A percentile compares a stretch with the other conserved stretches of the same genome.
These are phyloP conservation scores for Trachemys scripta DNA, from an alignment of 2,113 vertebrate genomes.

Conservation along the genomic window DNA sequence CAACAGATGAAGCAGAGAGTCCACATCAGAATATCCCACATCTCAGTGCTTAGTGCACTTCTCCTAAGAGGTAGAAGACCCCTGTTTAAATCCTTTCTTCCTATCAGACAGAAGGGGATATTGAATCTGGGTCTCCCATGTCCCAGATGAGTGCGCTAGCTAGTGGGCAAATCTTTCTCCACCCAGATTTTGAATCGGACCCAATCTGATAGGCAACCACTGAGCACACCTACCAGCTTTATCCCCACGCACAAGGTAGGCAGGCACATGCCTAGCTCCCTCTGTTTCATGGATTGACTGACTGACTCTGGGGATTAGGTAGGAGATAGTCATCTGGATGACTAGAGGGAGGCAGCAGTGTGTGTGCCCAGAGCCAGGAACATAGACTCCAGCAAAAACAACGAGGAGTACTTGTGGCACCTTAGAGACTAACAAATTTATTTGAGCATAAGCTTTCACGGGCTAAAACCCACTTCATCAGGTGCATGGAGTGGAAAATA, in stretches of 20 bases:
- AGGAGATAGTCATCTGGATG: not conserved
- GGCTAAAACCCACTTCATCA: too few species aligned
- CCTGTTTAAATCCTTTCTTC: not conserved
- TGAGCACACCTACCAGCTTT: not conserved
- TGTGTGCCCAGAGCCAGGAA: not conserved
- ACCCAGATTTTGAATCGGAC: not conserved
- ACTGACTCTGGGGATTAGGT: not conserved
- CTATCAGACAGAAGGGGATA: not conserved
- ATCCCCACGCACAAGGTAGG: not conserved
- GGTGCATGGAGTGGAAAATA: too few species aligned
- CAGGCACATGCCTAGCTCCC: not conserved
- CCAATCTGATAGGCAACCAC: not conserved
- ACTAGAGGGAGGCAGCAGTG: not conserved
- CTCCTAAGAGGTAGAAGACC: not conserved
- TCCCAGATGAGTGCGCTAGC: not conserved
- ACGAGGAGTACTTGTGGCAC: too few species aligned
- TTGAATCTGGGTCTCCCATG: not conserved
- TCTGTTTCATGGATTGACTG: not conserved
- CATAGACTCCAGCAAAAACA: not conserved
- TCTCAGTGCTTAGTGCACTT: not conserved
- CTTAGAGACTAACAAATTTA: too few species aligned
- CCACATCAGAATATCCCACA: not conserved
- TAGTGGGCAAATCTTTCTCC: not conserved
- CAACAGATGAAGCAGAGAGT: not conserved
- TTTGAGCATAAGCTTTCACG: too few species aligned